Evolutionary conservation across 1,140 invertebrate genomes (phyloP), one percentile per base, ranked within the genome.

Genomic region (Andrena cerasifolii): DNA sequence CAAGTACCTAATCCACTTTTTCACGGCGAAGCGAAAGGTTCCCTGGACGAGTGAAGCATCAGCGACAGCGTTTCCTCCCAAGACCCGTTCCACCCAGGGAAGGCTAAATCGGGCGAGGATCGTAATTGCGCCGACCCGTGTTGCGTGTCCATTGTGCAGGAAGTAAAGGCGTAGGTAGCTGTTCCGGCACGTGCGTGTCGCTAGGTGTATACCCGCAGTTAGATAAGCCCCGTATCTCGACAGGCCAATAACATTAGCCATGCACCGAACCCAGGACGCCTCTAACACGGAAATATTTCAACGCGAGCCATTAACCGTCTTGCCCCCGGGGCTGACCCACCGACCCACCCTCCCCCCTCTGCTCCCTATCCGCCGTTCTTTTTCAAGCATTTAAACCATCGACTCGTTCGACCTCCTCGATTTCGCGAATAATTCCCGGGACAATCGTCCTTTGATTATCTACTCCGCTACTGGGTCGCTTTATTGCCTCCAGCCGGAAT

Each of bases 211-310:
- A 58, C 40, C 26, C 28, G 54, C 54, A 28, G 12, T 54, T 4
- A 71, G 68, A 71, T 71, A 71, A 71, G 68, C 68, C 4, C 26
- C n/a, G 40, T 71, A 71, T 71, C 68, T 71, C 68, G 68, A 18
- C 68, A 33, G 54, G 54, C 40, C 68, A 71, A 71, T 71, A 71
- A 71, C 54, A 61, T 71, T 71, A 71, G 68, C 54, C 10, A 31
- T 61, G 68, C 68, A 47, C 26, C 54, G 68, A 59, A 47, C n/a
- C 54, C 26, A 10, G n/a, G 40, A 45, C 47, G n/a, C 54, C 40
- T 21, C n/a, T 31, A 61, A 31, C 45, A 43, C 36, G 14, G 28
- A 40, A 71, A 71, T 61, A 61, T 47, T 71, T 71, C 54, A 47
- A 59, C 68, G 14, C 3, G 54, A 40, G 18, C 36, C 54, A 59